Evolutionary conservation across 1,140 invertebrate genomes (phyloP).

Genomic region (Diploscapter pachys): DNA sequence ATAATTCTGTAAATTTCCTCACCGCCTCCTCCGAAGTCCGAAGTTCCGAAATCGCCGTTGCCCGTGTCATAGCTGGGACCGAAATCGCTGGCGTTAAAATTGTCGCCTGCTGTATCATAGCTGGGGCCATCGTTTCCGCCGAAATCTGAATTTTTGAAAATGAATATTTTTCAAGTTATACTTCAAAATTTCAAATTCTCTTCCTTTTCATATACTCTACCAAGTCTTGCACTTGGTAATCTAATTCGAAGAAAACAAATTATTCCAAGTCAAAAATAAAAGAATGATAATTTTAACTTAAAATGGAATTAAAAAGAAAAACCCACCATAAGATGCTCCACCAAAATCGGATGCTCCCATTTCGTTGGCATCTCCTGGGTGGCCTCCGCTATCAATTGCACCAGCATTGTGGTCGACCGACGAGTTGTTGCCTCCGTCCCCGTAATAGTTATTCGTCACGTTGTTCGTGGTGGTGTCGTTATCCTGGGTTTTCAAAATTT

Average conservation of each 20-base stretch:
- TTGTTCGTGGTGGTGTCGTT: constrained; percentile 32
- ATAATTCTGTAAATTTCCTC: too few relatives aligned
- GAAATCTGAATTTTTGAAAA: not conserved
- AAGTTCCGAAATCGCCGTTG: constrained; percentile 3
- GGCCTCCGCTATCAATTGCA: constrained; percentile 19
- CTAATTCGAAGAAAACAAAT: too few relatives aligned
- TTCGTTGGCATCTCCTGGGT: constrained; percentile 18
- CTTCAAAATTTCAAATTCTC: not conserved
- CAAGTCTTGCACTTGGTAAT: too few relatives aligned
- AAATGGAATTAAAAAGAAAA: not conserved
- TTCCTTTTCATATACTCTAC: constrained; percentile 2
- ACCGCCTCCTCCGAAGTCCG: constrained; percentile 15
- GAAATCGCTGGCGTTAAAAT: too few relatives aligned
- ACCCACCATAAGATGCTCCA: not conserved
- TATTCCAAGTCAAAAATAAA: not conserved
- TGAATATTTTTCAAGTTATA: not conserved
- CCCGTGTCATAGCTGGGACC: too few relatives aligned
- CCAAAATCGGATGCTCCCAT: constrained; percentile 14
- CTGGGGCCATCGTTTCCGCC: not conserved
- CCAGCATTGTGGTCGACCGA: constrained; percentile 29
- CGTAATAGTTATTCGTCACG: constrained; percentile 38
- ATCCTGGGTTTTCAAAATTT: constrained; percentile 18
- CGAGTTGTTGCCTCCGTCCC: constrained; percentile 19
- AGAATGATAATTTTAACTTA: not conserved
- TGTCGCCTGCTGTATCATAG: not conserved